Evolutionary conservation across 1,140 invertebrate genomes (phyloP), one percentile per base, ranked within the genome.

Genomic region (Liolophura sinensis): DNA sequence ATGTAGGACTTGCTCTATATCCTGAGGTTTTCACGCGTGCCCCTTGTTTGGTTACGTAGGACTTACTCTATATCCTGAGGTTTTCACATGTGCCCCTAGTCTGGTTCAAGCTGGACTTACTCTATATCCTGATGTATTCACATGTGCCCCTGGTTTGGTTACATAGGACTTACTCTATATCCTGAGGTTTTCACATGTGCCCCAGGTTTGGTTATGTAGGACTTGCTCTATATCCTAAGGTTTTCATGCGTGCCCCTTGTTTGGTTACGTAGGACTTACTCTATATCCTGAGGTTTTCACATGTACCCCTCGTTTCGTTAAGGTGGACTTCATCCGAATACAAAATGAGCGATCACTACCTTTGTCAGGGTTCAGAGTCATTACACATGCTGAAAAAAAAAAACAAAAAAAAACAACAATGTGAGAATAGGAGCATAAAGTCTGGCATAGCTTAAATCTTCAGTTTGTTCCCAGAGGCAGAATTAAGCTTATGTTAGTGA

Each of bases 101-200:
- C 98, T 99, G 22, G 96, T 98, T 25, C n/a, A 98, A 87, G 0
- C 96, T 98, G 24, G 96, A 98, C 80, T 98, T 98, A 95, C 98
- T 98, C 68, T 96, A 88, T 15, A 98, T 89, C 84, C 95, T 27
- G 22, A 63, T 31, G 27, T 48, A 18, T 47, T 27, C 20, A 46
- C 12, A 25, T 22, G 27, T 18, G 7, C 3, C 20, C 27, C 56
- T 27, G 4, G 16, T n/a, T 18, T 22, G 22, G 18, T 22, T 31
- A 58, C 18, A n/a, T 6, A 3, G 15, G 15, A 65, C 92, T 91
- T 88, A 97, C 95, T 88, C 95, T 89, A 85, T 96, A 97, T 81
- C 95, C 95, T 60, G 94, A 96, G 27, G 94, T 96, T 84, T 97
- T 97, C 84, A 97, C 96, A 84, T 97, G 95, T 81, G 95, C 97